Evolutionary conservation across 2,888 invertebrate species (phyloP).

Genomic region (Pyrochroa serraticornis): DNA sequence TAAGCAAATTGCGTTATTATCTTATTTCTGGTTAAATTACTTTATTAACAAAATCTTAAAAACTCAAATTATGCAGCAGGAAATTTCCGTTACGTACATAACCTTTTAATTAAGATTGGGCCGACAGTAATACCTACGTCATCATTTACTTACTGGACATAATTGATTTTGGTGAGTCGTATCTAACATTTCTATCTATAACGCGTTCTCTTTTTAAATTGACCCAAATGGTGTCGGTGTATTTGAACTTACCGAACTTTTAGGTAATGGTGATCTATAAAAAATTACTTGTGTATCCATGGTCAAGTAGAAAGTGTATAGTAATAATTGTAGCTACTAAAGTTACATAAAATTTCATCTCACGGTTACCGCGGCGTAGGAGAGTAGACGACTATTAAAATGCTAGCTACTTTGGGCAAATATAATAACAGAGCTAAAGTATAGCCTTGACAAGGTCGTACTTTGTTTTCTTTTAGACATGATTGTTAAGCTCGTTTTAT

Average conservation of each 20-base stretch:
- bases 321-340: conserved; percentile 10
- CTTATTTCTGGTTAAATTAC: no score
- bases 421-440: conserved; percentile 9
- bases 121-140: no score
- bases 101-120: no score
- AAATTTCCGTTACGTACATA: no score
- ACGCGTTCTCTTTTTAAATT: not conserved
- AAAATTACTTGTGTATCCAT: conserved; percentile 14
- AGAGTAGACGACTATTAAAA: not conserved
- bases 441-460: conserved; percentile 28
- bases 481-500: not conserved
- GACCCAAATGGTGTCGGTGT: conserved; percentile 5
- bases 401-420: conserved; percentile 10
- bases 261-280: conserved; percentile 15
- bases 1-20: no score
- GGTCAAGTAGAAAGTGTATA: conserved; percentile 20
- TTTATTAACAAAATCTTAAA: no score
- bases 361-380: not conserved
- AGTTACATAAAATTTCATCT: conserved; percentile 13
- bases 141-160: no score
- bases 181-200: no score
- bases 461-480: conserved; percentile 11
- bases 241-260: conserved; percentile 7
- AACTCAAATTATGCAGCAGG: no score
- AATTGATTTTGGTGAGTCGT: no score